Evolutionary conservation across 2,113 vertebrate species (phyloP), one percentile per base, ranked within the genome.

Genomic region (Psilopogon haemacephalus): DNA sequence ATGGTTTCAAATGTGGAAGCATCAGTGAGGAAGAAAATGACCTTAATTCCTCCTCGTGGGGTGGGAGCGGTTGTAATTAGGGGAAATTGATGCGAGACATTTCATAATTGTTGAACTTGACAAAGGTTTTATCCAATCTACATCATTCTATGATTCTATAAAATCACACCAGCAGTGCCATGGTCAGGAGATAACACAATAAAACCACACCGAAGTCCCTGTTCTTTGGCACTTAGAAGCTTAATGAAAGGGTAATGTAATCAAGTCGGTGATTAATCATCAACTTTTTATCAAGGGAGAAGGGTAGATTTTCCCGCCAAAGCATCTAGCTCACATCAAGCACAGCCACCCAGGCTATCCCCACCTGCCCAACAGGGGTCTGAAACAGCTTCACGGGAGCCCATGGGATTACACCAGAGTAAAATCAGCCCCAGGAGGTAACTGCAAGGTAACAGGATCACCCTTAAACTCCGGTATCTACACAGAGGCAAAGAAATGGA

Each of bases 281-380:
- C 94, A 93, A 95, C 93, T 86, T 95, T 77, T 93, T 91, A 95
- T 90, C 85, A 77, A 68, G 71, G 44, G 38, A 44, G 52, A 85
- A 23, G 12, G 72, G 68, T 19, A 85, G 48, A 40, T 67, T 80
- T 91, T 75, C 89, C 75, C 1, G 1, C n/a, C 65, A 56, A 75
- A 69, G 65, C 46, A 24, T 94, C 21, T 91, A 62, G 46, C 35
- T 74, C 54, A 12, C 24, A 2, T 37, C 8, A 11, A 62, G 18
- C 23, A 33, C 42, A 18, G 0, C 2, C 71, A 32, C 37, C 48
- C 44, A 52, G 2, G 32, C 37, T 4, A 72, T 86, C 46, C 46
- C 10, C 28, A 23, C 38, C 33, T 15, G 7, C 70, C 56, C 59
- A 63, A 21, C 17, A 0, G 16, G n/a, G 82, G 35, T 44, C 74